These are phyloP conservation scores for Columbina picui DNA, from an alignment of 2,113 vertebrate genomes.

Conservation along the genomic window DNA sequence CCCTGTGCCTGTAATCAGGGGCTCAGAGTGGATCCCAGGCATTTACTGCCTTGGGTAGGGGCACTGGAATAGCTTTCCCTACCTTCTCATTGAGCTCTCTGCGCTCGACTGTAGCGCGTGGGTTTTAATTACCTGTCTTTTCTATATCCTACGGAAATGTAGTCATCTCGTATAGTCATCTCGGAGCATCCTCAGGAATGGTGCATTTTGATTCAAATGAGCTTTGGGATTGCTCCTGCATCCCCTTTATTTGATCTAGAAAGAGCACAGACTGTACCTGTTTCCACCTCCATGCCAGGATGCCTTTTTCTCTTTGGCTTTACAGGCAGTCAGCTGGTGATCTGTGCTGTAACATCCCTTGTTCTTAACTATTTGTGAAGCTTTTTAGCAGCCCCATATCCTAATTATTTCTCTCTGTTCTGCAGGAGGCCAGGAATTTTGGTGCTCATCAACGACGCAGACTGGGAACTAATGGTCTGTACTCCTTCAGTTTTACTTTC, in stretches of 20 bases:
- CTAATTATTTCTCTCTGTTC: conserved; percentile 64
- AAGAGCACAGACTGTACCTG: conserved; percentile 41
- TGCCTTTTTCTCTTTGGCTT: conserved; percentile 15
- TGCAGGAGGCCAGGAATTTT: conserved; percentile 95
- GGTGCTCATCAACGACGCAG: conserved; percentile 95
- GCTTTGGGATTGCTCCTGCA: conserved; percentile 41
- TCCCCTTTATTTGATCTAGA: conserved; percentile 57
- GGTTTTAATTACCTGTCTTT: conserved; percentile 61
- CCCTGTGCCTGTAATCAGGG: conserved; percentile 43
- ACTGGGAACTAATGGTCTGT: conserved; percentile 99
- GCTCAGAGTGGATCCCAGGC: conserved; percentile 29
- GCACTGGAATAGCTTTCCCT: neutral
- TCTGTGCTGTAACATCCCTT: conserved; percentile 6
- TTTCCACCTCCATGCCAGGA: conserved; percentile 18
- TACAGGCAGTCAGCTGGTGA: neutral
- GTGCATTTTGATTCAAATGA: conserved; percentile 48
- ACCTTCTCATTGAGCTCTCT: neutral
- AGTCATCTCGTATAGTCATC: conserved; percentile 11
- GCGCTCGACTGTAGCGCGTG: neutral
- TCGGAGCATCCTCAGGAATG: neutral
- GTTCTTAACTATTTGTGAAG: conserved; percentile 43
- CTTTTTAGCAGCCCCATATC: conserved; percentile 20
- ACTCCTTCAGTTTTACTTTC: conserved; percentile 39
- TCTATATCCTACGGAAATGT: neutral
- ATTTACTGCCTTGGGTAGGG: neutral